These are phyloP conservation scores for Triplophysa yarkandensis DNA, from an alignment of 2,797 vertebrate species.

Conservation along the genomic window DNA sequence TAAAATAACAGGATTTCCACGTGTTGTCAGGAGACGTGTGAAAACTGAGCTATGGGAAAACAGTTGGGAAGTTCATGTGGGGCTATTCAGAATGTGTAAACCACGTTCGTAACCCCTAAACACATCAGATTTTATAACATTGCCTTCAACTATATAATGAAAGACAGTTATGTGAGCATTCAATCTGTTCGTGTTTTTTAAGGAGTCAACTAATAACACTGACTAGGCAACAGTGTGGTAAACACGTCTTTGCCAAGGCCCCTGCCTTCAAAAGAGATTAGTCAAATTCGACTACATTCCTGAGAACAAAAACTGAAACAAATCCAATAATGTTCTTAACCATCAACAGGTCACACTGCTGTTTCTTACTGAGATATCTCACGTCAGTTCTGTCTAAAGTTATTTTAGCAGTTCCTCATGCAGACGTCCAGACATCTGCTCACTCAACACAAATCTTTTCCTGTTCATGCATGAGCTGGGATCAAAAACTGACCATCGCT, in stretches of 20 bases:
- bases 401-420: background rate
- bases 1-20: conserved; percentile 54
- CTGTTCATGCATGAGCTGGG: no score
- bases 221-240: background rate
- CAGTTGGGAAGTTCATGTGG: conserved; percentile 1
- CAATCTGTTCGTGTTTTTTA: background rate
- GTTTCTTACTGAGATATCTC: background rate
- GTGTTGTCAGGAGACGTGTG: conserved; percentile 35
- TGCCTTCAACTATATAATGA: background rate
- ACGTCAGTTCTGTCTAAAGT: background rate
- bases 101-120: no score
- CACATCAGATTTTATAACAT: no score
- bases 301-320: conserved; percentile 8
- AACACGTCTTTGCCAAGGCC: conserved; percentile 5
- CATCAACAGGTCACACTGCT: background rate
- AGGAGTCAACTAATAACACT: background rate
- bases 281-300: conserved; percentile 37
- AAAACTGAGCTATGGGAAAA: conserved; percentile 3
- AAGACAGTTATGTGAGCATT: background rate
- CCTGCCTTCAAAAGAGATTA: conserved; percentile 31
- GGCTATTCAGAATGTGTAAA: no score
- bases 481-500: conserved; percentile 76
- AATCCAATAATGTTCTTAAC: conserved; percentile 33
- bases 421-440: background rate
- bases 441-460: background rate